These are phyloP conservation scores for Tenthredo amoena DNA, from an alignment of 2,888 invertebrate genomes.

Conservation along the genomic window DNA sequence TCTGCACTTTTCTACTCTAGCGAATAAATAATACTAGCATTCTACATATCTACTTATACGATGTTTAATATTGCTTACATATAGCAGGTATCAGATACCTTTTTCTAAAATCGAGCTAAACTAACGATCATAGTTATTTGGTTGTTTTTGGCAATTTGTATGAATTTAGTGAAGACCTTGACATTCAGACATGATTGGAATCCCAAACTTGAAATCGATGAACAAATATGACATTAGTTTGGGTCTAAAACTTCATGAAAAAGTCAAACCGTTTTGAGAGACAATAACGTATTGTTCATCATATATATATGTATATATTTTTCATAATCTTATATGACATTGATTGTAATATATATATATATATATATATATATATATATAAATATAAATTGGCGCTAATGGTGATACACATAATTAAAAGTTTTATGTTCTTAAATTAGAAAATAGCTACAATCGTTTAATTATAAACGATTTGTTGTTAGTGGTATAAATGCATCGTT, in stretches of 20 bases:
- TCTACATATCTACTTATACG: neutral
- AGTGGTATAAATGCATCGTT: conserved; percentile 63
- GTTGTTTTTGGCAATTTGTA: neutral
- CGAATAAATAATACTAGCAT: neutral
- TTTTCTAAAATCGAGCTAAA: neutral
- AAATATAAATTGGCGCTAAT: neutral
- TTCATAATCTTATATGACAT: neutral
- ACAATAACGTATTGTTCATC: neutral
- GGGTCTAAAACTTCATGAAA: neutral
- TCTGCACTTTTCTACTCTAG: neutral
- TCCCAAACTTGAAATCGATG: neutral
- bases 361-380: conserved; percentile 12
- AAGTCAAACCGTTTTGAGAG: neutral
- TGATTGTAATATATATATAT: neutral
- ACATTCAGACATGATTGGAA: conserved; percentile 29
- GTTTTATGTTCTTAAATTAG: neutral
- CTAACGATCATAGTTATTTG: neutral
- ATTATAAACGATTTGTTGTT: conserved; percentile 52
- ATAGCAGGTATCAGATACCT: neutral
- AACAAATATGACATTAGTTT: neutral
- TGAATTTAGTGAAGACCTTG: neutral
- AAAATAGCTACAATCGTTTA: conserved; percentile 32
- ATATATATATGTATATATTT: neutral
- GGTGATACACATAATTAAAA: neutral
- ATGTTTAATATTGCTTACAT: neutral